Percentiles rank a stretch among this genome's conserved stretches.
Conservation (phyloP, 2,797 vertebrate species). For the Anguilla obscura region DNA sequence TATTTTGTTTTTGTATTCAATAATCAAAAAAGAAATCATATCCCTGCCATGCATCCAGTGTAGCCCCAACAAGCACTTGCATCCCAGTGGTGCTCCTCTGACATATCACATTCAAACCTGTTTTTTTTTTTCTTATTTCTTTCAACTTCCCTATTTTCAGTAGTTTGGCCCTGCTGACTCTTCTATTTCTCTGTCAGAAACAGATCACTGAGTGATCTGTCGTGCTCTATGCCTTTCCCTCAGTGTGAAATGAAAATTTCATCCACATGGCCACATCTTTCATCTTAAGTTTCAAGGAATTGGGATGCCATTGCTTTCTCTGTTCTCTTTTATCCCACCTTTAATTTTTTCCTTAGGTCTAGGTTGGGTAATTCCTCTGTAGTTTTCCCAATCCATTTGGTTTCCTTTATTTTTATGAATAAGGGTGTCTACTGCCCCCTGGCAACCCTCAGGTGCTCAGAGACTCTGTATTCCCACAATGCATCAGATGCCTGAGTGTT, state of each 20-base stretch:
- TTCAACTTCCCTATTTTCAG: not conserved
- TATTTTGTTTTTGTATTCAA: no score
- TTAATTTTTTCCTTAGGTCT: not conserved
- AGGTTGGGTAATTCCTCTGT: not conserved
- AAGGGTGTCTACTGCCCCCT: not conserved
- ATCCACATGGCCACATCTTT: not conserved
- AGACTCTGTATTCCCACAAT: not conserved
- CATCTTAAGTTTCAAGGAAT: not conserved
- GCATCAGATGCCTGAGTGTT: not conserved
- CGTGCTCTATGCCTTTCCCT: not conserved
- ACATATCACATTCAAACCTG: not conserved
- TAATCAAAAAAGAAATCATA: not conserved
- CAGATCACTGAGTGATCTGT: no score
- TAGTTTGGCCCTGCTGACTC: not conserved
- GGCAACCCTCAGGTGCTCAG: not conserved
- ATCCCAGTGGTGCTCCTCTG: not conserved
- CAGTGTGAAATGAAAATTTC: not conserved
- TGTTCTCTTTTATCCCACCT: not conserved
- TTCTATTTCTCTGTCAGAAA: not conserved
- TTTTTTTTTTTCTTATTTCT: not conserved
- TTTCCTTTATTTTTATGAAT: not conserved
- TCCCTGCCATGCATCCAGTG: not conserved
- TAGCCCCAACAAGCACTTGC: not conserved
- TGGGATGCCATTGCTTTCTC: not conserved
- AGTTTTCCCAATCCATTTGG: not conserved